phyloP scores from a whole-genome alignment of 2,888 invertebrate species.

The Eupithecia subumbrata region DNA sequence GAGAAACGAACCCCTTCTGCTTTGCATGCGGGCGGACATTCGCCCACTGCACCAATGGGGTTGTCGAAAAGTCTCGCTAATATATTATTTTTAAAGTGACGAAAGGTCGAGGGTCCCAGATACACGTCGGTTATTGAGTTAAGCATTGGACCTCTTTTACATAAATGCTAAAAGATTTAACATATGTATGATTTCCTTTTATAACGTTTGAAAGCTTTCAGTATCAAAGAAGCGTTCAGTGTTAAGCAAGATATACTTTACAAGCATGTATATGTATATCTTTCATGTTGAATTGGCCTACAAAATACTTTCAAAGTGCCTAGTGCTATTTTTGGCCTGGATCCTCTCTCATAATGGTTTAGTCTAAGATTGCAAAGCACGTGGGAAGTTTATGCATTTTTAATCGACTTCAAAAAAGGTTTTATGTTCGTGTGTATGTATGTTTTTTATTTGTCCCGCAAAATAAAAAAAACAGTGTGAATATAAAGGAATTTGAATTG shows the following conservation, averaged over 20 bases:
- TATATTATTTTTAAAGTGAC: not conserved
- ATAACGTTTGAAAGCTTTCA: not conserved
- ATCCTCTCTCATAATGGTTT: not conserved
- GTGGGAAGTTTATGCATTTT: not conserved
- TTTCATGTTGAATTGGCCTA: not conserved
- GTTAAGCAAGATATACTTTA: not conserved
- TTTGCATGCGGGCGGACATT: not conserved
- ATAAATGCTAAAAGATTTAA: not conserved
- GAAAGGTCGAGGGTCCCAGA: not conserved
- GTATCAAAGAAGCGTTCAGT: not conserved
- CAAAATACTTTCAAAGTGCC: not conserved
- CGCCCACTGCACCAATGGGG: not conserved
- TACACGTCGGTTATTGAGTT: not conserved
- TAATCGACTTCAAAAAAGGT: too few relatives aligned
- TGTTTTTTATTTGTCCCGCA: too few relatives aligned
- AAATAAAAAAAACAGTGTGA: too few relatives aligned
- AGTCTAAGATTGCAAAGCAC: not conserved
- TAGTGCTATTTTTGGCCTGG: not conserved
- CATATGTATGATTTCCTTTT: not conserved
- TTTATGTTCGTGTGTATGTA: too few relatives aligned
- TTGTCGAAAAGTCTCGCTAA: not conserved
- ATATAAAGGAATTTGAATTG: too few relatives aligned
- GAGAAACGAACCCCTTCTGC: not conserved
- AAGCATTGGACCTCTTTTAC: not conserved
- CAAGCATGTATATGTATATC: not conserved